Evolutionary conservation across 2,113 vertebrate species (phyloP), one percentile per base, ranked within the genome.

Genomic region (Saccopteryx bilineata): DNA sequence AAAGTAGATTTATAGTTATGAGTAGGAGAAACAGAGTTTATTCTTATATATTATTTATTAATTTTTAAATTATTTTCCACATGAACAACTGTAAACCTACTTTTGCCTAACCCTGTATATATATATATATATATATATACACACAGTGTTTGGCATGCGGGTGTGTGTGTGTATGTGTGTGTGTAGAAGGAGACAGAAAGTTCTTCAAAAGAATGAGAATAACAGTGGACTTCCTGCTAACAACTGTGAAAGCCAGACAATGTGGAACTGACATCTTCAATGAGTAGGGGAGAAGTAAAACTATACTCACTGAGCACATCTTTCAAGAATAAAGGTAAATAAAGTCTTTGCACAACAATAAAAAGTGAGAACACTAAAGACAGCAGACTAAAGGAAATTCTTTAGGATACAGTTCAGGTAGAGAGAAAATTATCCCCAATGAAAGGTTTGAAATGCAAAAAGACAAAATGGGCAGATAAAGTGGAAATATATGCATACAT

Each of bases 221-320:
- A 72, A 69, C 1, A 69, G 7, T 9, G 75, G 69, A 48, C 80
- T 69, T 80, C 18, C 76, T 61, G 11, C 28, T 71, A 76, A 28
- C 3, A 48, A 5, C 14, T 31, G 8, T 1, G 1, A 54, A 68
- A 90, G 5, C 9, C 46, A 74, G 39, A 80, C 74, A 17, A 39
- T 21, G 48, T 2, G 26, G 18, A 78, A 72, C 3, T 28, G 10
- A 4, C 23, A 21, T 39, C 21, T 92, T 78, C 14, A 46, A 14
- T 12, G 5, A 31, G 10, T 5, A 1, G 1, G 4, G 9, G 12
- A 7, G 56, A 9, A 28, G 54, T 48, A n/a, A 83, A 8, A 21
- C 52, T 74, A 6, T 46, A 83, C 9, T 9, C 11, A 66, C 0
- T 33, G 74, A 69, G 86, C 7, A 24, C 6, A 33, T 56, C 50